phyloP scores from a whole-genome alignment of 2,113 vertebrate genomes.

The Mastomys coucha region DNA sequence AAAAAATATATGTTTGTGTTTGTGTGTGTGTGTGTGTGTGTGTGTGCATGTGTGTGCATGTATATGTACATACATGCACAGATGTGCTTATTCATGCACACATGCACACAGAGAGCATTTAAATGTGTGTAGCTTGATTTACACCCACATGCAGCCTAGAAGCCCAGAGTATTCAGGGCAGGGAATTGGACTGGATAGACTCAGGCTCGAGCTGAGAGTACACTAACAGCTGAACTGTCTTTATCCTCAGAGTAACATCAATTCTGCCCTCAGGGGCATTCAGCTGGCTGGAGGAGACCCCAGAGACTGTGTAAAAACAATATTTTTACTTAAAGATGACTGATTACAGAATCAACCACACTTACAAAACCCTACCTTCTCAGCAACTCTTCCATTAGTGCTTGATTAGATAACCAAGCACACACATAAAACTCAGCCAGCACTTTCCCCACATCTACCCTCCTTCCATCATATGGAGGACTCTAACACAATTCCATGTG shows the following conservation, averaged over 20 bases:
- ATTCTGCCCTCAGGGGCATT: neutral
- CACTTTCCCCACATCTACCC: neutral
- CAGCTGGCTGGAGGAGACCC: neutral
- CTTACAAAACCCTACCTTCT: neutral
- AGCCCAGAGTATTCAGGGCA: neutral
- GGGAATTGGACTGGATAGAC: neutral
- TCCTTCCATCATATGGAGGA: neutral
- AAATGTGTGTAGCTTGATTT: neutral
- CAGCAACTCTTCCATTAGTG: neutral
- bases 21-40: no score
- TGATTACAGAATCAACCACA: neutral
- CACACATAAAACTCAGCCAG: neutral
- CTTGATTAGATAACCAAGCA: neutral
- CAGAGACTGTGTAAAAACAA: neutral
- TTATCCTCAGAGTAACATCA: neutral
- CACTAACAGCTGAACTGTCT: neutral
- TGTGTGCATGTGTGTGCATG: neutral
- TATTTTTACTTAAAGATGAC: neutral
- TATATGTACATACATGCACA: no score
- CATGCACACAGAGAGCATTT: neutral
- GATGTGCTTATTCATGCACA: neutral
- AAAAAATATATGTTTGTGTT: no score
- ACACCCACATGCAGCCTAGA: neutral
- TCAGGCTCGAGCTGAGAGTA: neutral
- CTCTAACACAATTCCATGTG: neutral